phyloP scores from a whole-genome alignment of 2,797 vertebrate genomes.

The Danio aesculapii region DNA sequence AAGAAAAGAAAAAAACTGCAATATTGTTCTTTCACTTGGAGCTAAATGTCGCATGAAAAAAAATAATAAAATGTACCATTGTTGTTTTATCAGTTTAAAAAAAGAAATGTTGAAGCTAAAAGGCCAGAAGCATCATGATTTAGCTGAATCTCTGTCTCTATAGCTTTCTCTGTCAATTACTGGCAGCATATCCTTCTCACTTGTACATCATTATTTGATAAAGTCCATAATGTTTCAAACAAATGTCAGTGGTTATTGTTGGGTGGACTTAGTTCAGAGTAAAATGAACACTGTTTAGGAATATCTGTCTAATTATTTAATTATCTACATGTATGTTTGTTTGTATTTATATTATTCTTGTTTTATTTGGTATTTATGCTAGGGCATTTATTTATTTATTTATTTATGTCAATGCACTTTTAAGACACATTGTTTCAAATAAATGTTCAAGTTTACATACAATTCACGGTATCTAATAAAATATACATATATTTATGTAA shows the following conservation, averaged over 20 bases:
- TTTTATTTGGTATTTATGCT: too few relatives aligned
- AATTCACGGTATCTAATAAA: too few relatives aligned
- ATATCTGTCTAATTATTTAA: too few relatives aligned
- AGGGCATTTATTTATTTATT: too few relatives aligned
- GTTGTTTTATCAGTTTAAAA: conserved; percentile 4
- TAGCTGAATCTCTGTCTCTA: conserved; percentile 25
- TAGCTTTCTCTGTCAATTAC: conserved; percentile 29
- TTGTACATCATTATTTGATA: conserved; percentile 12
- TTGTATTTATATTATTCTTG: too few relatives aligned
- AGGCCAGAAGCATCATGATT: conserved; percentile 36
- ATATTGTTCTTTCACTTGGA: conserved; percentile 5
- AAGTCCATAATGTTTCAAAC: conserved; percentile 16
- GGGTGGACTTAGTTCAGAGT: not conserved
- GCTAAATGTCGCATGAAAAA: conserved; percentile 42
- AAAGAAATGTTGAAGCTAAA: conserved; percentile 29
- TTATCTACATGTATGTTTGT: too few relatives aligned
- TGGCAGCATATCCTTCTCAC: conserved; percentile 9
- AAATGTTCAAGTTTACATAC: too few relatives aligned
- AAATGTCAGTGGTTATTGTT: conserved; percentile 37
- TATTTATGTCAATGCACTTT: too few relatives aligned
- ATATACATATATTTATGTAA: conserved; percentile 13
- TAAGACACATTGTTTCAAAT: too few relatives aligned
- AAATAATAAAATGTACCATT: conserved; percentile 8
- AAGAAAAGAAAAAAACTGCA: conserved; percentile 31
- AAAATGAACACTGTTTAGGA: not conserved